Evolutionary conservation across 2,888 invertebrate genomes (phyloP), one percentile per base, ranked within the genome.

Genomic region (Uloborus plumipes): DNA sequence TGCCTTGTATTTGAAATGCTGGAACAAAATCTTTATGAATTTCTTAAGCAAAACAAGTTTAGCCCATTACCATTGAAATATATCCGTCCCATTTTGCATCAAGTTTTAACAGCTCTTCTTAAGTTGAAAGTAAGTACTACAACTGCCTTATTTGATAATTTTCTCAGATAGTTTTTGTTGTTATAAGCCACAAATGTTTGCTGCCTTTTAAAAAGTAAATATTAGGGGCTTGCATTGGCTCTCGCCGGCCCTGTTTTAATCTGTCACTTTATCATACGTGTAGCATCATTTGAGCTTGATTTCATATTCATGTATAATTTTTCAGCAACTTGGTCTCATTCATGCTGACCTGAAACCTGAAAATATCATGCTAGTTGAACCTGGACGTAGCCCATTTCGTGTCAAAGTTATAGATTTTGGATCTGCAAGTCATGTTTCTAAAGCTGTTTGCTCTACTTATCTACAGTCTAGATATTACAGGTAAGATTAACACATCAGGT

Each of bases 391-490:
- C 89, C 99, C 99, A 1, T 99, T 98, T 91, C 93, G 99, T 86
- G 99, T 99, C 78, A 99, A 99, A 92, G 99, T 98, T 22, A 99
- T 99, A 88, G 99, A 99, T 92, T 99, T 99, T 91, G 99, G 99
- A 87, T 98, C 98, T 88, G 99, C 99, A 74, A 98, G 98, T 84
- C 99, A 99, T 90, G 98, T 99, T 87, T 97, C 97, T 90, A 99
- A 99, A 91, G 99, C 99, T 16, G 98, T 99, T 69, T 99, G 99
- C 91, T 99, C 99, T 89, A 99, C 99, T 13, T 99, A 99, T 90
- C 92, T 99, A 88, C 99, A 99, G 91, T 99, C 98, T 87, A 93
- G 99, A 89, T 99, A 99, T 66, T 86, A 86, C 73, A 82, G 80
- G 80, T 84, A 75, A 64, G 1, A 64, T 22, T 20, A 55, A 55